Evolutionary conservation across 2,888 invertebrate genomes (phyloP), one percentile per base, ranked within the genome.

Genomic region (Tineola bisselliella): DNA sequence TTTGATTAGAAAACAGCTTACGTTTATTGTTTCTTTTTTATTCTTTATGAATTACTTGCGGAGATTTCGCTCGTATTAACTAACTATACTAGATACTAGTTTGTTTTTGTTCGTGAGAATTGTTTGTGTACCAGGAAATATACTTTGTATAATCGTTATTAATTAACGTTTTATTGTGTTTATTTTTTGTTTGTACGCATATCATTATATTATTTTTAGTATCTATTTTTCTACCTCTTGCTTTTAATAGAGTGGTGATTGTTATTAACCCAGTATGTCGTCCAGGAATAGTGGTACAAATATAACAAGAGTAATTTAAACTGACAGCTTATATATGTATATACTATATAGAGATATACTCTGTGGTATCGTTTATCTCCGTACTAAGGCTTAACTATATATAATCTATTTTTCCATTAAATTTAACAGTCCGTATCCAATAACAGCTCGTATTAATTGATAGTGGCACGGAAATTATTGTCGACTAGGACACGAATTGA

Each of bases 51-150:
- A 48, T 13, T 6, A 48, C 48, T 13, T 17, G 15, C 43, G 4
- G 15, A 17, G 48, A 48, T 48, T 48, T 48, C 17, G 48, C 17
- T 48, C 5, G 12, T 48, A 15, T 48, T n/a, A n/a, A n/a, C n/a
- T n/a, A n/a, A n/a, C n/a, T n/a, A n/a, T n/a, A n/a, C n/a, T n/a
- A 25, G 25, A 4, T 25, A 48, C 13, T 10, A 48, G 15, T 13
- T 2, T 48, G 13, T 48, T 48, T 56, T 48, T 18, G n/a, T 48
- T 48, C 56, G 30, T 56, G 30, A 30, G 56, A 25, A 56, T 11
- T 56, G 30, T 56, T 19, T 56, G n/a, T 19, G 11, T 17, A 56
- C 25, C 56, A 56, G 56, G 56, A 56, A 56, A 56, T 56, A 30
- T 19, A 13, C 5, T 25, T 56, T 10, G 25, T 56, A 25, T 56